Base-by-base conservation (phyloP, 2,888 invertebrate genomes). In the Ischnus inquisitorius region DNA sequence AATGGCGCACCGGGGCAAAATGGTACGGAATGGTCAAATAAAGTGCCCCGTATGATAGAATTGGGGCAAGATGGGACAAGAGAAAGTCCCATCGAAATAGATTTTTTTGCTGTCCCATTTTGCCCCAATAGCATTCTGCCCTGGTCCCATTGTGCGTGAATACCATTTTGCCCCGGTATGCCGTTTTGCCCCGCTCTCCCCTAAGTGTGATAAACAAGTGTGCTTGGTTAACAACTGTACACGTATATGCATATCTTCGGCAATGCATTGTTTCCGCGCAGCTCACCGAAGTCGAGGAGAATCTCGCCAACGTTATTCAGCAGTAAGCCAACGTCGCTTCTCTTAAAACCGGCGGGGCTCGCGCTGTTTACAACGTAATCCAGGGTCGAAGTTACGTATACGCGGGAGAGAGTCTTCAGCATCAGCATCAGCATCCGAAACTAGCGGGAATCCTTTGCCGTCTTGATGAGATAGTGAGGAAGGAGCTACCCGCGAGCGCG, bases 351-450 rank as follows among this genome's bases (percentile, higher is more conserved):
- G 12, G 28, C 25, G 2, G 19, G 34, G 34, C 34, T 34, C 34
- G 22, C 62, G 28, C 74, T 76, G 67, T 67, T 76, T 60, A 67
- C 76, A 76, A 28, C 65, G 67, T 67, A 76, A 76, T 76, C 67
- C 65, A 10, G 12, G 5, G 25, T 34, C n/a, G 3, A 28, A 14
- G 67, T n/a, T 22, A 34, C 34, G 34, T 34, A 34, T 34, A 34
- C 34, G 64, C 48, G 62, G 34, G 16, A 28, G 25, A 46, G 16
- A 28, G 25, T 2, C n/a, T n/a, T n/a, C n/a, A n/a, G n/a, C n/a
- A n/a, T n/a, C n/a, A 39, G 28, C 69, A 16, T 12, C 34, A 51
- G 69, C 51, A 51, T 51, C 34, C 51, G 19, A 19, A 69, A 51
- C 39, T 16, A 48, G 19, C 10, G 54, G 14, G 71, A 54, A 71